These are phyloP conservation scores for Monochamus saltuarius DNA, from an alignment of 1,140 invertebrate genomes.

Conservation along the genomic window DNA sequence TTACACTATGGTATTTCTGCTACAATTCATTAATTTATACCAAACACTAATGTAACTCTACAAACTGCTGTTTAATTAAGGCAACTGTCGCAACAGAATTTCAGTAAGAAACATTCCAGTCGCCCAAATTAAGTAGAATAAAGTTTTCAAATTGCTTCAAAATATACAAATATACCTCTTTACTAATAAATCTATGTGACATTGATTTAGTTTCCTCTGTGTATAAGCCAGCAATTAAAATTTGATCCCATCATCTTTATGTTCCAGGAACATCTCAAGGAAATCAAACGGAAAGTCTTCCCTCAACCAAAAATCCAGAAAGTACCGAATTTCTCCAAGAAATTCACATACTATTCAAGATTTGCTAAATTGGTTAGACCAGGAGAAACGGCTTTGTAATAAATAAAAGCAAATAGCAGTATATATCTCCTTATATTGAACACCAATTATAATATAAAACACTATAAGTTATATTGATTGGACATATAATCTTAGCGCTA, in stretches of 20 bases:
- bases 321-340: conserved; percentile 6
- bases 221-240: too few species aligned
- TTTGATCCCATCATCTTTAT: background rate
- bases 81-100: too few species aligned
- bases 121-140: too few species aligned
- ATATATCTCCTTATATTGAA: background rate
- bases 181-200: too few species aligned
- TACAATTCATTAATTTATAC: too few species aligned
- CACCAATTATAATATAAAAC: background rate
- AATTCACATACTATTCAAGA: conserved; percentile 12
- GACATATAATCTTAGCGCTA: background rate
- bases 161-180: too few species aligned
- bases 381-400: background rate
- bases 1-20: too few species aligned
- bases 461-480: background rate
- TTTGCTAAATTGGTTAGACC: conserved; percentile 5
- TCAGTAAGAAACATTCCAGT: too few species aligned
- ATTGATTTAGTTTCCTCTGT: too few species aligned
- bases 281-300: background rate
- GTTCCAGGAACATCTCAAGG: background rate
- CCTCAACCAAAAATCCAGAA: background rate
- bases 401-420: conserved; percentile 1
- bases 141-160: too few species aligned
- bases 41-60: too few species aligned
- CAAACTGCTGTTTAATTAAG: too few species aligned